Evolutionary conservation across 2,113 vertebrate species (phyloP).

Genomic region (Amia ocellicauda): DNA sequence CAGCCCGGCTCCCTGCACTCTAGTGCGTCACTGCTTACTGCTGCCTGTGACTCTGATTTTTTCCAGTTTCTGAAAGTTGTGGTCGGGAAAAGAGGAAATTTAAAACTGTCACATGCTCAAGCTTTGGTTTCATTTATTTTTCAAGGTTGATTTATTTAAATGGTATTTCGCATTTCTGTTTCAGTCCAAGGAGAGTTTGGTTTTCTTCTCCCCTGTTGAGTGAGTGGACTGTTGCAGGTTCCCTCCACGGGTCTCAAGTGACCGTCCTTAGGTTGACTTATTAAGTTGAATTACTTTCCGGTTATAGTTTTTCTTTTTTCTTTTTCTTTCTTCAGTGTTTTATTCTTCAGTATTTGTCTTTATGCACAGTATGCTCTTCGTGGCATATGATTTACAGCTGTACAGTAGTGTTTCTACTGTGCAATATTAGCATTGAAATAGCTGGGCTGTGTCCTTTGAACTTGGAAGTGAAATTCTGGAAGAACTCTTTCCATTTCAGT

Average conservation of each 20-base stretch:
- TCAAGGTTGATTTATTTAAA: slow-evolving; percentile 1
- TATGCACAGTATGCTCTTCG: not conserved
- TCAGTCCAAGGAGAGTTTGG: too few relatives aligned
- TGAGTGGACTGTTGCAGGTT: not conserved
- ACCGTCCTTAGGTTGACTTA: not conserved
- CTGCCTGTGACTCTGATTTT: too few relatives aligned
- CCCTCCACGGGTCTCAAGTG: not conserved
- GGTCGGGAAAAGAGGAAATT: not conserved
- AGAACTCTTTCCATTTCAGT: not conserved
- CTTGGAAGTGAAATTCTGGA: slow-evolving; percentile 1
- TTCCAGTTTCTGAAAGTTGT: not conserved
- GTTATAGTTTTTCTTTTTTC: slow-evolving; percentile 9
- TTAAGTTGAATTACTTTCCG: not conserved
- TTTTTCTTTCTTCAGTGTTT: too few relatives aligned
- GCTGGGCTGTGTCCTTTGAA: not conserved
- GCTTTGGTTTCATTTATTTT: not conserved
- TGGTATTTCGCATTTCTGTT: not conserved
- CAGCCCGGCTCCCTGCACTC: slow-evolving; percentile 1
- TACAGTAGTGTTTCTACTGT: not conserved
- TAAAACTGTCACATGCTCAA: not conserved
- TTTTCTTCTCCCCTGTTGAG: too few relatives aligned
- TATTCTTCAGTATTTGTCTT: slow-evolving; percentile 10
- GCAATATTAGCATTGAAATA: not conserved
- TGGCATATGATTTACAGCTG: not conserved
- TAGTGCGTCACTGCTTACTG: not conserved